phyloP scores from a whole-genome alignment of 2,113 vertebrate genomes.

The Rhipidura dahli region DNA sequence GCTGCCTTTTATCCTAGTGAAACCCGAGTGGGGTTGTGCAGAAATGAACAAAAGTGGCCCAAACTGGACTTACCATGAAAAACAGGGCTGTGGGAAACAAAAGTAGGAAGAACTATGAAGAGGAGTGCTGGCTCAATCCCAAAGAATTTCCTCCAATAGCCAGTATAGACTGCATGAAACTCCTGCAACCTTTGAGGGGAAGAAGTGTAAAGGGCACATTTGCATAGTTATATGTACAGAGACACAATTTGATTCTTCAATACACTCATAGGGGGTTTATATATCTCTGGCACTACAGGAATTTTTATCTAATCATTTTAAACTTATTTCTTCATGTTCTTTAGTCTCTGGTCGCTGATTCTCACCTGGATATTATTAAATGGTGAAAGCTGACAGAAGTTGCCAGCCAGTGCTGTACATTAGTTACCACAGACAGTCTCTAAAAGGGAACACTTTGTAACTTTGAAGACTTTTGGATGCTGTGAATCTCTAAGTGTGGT shows the following conservation, averaged over 20 bases:
- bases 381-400: neutral
- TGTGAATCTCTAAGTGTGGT: neutral
- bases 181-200: neutral
- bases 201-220: neutral
- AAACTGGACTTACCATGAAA: neutral
- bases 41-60: neutral
- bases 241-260: neutral
- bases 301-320: neutral
- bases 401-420: neutral
- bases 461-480: neutral
- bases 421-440: neutral
- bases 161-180: neutral
- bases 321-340: neutral
- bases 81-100: neutral
- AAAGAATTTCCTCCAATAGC: neutral
- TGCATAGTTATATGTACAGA: neutral
- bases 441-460: neutral
- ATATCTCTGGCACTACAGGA: too few species aligned
- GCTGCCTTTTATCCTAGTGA: neutral
- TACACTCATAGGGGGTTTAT: neutral
- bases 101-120: neutral
- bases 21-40: rapidly evolving
- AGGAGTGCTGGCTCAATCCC: neutral
- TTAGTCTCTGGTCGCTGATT: neutral
- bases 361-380: neutral